Percentiles rank a stretch among this genome's conserved stretches.
Conservation (phyloP, 2,888 invertebrate species). For the Drosophila histrio region DNA sequence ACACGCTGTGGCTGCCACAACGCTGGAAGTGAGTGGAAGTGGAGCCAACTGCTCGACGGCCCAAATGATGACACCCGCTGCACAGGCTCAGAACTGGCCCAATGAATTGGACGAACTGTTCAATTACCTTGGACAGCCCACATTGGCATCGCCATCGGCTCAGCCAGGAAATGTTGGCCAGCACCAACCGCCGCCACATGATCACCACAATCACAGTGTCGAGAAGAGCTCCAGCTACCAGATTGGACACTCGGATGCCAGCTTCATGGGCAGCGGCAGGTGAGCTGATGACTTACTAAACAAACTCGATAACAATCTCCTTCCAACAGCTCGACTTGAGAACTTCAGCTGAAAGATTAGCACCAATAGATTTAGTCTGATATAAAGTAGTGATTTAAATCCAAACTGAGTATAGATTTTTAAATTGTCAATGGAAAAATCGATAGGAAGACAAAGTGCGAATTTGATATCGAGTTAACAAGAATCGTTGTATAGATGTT, state of each 20-base stretch:
- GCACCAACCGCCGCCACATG: constrained; percentile 22
- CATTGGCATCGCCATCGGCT: constrained; percentile 22
- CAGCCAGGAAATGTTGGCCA: constrained; percentile 11
- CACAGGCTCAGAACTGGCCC: constrained; percentile 62
- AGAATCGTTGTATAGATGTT: no score
- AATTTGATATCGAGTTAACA: no score
- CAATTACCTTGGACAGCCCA: constrained; percentile 47
- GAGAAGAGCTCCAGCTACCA: constrained; percentile 81
- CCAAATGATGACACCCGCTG: constrained; percentile 60
- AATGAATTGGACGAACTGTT: constrained; percentile 58
- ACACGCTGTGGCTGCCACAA: constrained; percentile 67
- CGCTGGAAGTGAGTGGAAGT: constrained; percentile 58
- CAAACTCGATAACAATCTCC: neutral
- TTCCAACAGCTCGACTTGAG: neutral
- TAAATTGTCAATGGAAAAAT: no score
- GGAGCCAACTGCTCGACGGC: constrained; percentile 62
- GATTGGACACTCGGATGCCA: constrained; percentile 76
- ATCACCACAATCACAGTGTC: constrained; percentile 58
- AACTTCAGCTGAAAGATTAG: neutral
- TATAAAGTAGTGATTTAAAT: no score
- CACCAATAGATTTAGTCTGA: neutral
- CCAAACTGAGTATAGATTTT: no score
- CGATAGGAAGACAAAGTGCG: no score
- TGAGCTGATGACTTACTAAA: constrained; percentile 37
- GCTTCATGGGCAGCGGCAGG: constrained; percentile 78